Evolutionary conservation across 2,113 vertebrate species (phyloP).

Genomic region (Aythya baeri): DNA sequence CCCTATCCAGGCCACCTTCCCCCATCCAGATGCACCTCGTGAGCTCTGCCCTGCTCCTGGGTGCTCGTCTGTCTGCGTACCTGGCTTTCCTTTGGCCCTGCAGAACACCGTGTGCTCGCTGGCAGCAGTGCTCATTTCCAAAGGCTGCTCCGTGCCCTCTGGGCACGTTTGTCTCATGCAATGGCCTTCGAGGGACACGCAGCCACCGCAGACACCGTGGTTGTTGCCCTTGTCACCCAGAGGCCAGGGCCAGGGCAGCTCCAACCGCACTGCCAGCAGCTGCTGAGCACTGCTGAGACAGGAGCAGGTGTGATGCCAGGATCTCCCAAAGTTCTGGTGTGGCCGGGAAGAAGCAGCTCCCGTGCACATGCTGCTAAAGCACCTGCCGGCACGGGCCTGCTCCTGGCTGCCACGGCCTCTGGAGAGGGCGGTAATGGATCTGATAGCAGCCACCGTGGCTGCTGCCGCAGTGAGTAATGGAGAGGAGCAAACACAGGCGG

Average conservation of each 20-base stretch:
- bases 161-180: fast-evolving
- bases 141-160: fast-evolving
- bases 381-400: fast-evolving
- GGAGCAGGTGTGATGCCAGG: neutral
- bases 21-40: neutral
- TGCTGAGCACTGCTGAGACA: neutral
- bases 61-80: fast-evolving
- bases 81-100: fast-evolving
- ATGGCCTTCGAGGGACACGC: neutral
- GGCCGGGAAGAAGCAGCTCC: neutral
- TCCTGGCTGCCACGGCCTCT: neutral
- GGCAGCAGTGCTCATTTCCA: neutral
- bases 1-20: neutral
- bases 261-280: neutral
- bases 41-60: neutral
- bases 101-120: fast-evolving
- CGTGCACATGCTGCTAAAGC: fast-evolving
- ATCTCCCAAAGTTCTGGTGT: neutral
- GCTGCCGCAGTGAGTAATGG: neutral
- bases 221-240: neutral
- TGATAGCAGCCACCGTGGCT: neutral
- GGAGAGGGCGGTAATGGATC: neutral
- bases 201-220: fast-evolving
- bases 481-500: neutral
- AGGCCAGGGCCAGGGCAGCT: neutral